Base-by-base conservation (phyloP, 2,888 invertebrate species). In the Caenorhabditis parvicauda region DNA sequence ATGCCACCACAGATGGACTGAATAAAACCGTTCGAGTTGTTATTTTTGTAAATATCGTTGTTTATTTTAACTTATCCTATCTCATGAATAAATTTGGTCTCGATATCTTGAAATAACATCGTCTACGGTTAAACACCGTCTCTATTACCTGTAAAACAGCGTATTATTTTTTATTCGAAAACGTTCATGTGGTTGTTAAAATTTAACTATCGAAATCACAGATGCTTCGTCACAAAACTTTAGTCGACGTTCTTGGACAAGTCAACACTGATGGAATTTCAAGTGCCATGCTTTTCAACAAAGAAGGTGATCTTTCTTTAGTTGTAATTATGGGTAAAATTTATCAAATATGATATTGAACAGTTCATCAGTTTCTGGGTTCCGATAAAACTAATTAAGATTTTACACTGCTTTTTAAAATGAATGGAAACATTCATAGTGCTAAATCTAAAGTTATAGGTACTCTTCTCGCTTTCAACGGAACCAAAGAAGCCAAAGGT, bases 1-100 rank as follows among this genome's bases (percentile, higher is more conserved):
- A 52, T 85, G 85, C 70, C 71, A 81, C 17, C 83, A 85, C 74
- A 72, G 83, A 51, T 85, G 85, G 85, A 85, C 85, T 17, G 85
- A 85, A 67, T 84, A 57, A 67, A 27, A 29, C 1, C 12, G 5
- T 37, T 14, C 25, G 22, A 3, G 22, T n/a, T 25, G 32, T 32
- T 29, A 21, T 47, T 47, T 47, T n/a, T 9, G 21, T 37, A 7
- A n/a, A 43, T 43, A 14, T 43, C 22, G 4, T 17, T 6, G 17
- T 46, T n/a, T 9, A 46, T 46, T 48, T 22, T 22, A 19, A 43
- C n/a, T n/a, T n/a, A n/a, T n/a, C n/a, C n/a, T n/a, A n/a, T n/a
- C n/a, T n/a, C n/a, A n/a, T n/a, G n/a, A n/a, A n/a, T n/a, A n/a
- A n/a, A n/a, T n/a, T n/a, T n/a, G n/a, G n/a, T n/a, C n/a, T n/a